phyloP scores from a whole-genome alignment of 2,113 vertebrate genomes.

The Athene noctua region DNA sequence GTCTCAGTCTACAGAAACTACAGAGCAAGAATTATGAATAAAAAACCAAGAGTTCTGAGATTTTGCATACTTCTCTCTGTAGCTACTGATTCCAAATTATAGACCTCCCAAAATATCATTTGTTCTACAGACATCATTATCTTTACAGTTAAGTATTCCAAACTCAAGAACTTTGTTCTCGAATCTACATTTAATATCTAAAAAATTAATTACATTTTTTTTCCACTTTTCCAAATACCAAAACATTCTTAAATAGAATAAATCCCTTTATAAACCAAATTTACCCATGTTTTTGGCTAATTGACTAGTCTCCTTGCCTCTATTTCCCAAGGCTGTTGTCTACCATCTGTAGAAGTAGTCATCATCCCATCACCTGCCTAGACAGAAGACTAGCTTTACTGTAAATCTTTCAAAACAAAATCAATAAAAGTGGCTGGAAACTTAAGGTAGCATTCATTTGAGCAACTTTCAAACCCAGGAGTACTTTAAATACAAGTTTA shows the following conservation, averaged over 20 bases:
- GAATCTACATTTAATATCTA: not conserved
- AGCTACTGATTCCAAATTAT: not conserved
- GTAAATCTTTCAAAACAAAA: not conserved
- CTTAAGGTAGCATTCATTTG: not conserved
- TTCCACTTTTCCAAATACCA: not conserved
- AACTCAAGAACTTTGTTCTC: not conserved
- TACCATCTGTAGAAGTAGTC: not conserved
- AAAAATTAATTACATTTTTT: not conserved
- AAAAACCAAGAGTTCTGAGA: not conserved
- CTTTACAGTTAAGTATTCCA: not conserved
- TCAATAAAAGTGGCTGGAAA: not conserved
- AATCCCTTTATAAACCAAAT: not conserved
- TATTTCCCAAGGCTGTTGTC: not conserved
- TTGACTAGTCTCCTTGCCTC: not conserved
- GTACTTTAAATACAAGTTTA: not conserved
- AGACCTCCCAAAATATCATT: not conserved
- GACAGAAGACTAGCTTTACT: not conserved
- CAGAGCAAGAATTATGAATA: not conserved
- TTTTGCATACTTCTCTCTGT: not conserved
- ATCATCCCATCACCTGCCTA: not conserved
- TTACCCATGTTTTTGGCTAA: not conserved
- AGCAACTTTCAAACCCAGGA: not conserved
- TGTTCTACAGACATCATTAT: not conserved
- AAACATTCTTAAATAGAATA: not conserved
- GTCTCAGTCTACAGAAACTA: not conserved